Conservation (phyloP, 92 coral and sea anemone genomes). For the Porites lobata region DNA sequence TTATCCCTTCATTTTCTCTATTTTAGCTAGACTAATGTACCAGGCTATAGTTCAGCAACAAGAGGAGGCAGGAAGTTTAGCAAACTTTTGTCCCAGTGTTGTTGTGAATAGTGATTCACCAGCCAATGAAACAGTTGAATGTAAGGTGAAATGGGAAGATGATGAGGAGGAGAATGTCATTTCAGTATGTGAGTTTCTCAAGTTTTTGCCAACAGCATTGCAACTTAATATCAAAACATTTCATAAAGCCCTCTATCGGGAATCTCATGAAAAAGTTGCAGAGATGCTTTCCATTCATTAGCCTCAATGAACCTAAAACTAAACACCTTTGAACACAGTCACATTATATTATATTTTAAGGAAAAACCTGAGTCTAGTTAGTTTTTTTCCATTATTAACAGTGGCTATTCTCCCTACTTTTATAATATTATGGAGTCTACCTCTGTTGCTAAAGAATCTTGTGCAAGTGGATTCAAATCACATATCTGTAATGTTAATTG, state of each 20-base stretch:
- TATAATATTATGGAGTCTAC: too few relatives aligned
- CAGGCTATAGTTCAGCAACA: conserved; percentile 4
- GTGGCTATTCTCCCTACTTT: too few relatives aligned
- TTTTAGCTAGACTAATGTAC: conserved; percentile 4
- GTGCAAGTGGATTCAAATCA: neutral
- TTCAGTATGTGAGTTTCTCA: conserved; percentile 35
- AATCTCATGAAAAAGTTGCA: too few relatives aligned
- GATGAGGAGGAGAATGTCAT: conserved; percentile 3
- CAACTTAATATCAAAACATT: too few relatives aligned
- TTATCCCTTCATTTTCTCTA: neutral
- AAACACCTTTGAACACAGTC: too few relatives aligned
- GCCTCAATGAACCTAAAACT: too few relatives aligned
- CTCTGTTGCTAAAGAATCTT: too few relatives aligned
- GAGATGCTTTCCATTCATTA: too few relatives aligned
- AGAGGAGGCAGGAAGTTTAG: conserved; percentile 57
- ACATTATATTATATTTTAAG: too few relatives aligned
- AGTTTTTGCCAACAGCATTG: neutral
- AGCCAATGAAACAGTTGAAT: neutral
- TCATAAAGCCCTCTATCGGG: too few relatives aligned
- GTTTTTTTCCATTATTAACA: too few relatives aligned
- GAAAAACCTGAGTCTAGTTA: too few relatives aligned
- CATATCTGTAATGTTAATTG: neutral
- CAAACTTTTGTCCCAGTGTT: conserved; percentile 41
- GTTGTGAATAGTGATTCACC: neutral
- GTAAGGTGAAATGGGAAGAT: neutral